Percentiles rank a stretch among this genome's conserved stretches.
These are phyloP conservation scores for Entomobrya multifasciata DNA, from an alignment of 2,888 invertebrate genomes.

Conservation along the genomic window DNA sequence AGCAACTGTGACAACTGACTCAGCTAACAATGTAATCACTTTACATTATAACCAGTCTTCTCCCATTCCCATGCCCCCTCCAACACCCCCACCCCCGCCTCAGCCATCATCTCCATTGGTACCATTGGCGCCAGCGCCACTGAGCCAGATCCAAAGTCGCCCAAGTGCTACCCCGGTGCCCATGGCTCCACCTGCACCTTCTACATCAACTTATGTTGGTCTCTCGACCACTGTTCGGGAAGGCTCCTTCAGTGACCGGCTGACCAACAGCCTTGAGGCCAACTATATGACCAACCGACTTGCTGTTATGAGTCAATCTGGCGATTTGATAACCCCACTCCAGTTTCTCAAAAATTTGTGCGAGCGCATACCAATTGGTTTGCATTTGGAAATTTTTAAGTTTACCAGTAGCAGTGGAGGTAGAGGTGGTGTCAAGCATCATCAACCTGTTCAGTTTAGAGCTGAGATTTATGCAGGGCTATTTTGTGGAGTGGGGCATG, in stretches of 20 bases:
- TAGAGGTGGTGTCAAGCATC: no score
- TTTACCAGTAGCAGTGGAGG: neutral
- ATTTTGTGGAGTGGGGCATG: conserved; percentile 35
- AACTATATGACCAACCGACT: conserved; percentile 3
- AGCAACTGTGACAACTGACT: no score
- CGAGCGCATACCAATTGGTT: neutral
- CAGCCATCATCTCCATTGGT: no score
- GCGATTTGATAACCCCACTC: neutral
- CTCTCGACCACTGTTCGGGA: neutral
- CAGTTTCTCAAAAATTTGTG: neutral
- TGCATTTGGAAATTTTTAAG: neutral
- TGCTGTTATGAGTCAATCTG: neutral
- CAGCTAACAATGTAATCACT: no score
- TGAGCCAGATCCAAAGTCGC: no score
- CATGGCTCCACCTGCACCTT: no score
- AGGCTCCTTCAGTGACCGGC: neutral
- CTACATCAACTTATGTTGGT: no score
- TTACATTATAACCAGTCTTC: no score
- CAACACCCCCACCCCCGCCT: no score
- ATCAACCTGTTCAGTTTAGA: conserved; percentile 17
- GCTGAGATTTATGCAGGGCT: conserved; percentile 17
- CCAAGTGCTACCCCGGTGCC: no score
- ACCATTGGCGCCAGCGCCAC: no score
- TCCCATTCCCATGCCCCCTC: no score
- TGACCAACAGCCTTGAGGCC: neutral